phyloP scores from a whole-genome alignment of 2,888 invertebrate species.

The Sipunculus nudus region DNA sequence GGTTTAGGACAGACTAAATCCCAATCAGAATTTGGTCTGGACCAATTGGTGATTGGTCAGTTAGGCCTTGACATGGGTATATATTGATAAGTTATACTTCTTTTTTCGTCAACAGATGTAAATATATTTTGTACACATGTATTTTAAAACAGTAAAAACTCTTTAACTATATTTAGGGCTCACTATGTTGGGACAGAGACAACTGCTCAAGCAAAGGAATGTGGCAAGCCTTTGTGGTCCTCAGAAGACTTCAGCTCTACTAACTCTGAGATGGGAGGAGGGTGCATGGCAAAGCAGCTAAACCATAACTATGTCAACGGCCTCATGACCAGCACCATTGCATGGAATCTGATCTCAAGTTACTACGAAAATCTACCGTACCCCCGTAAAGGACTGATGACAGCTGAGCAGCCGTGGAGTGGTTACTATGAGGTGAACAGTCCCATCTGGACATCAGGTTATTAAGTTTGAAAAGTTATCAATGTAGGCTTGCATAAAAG shows the following conservation, averaged over 20 bases:
- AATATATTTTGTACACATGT: no score
- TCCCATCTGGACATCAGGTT: constrained; percentile 64
- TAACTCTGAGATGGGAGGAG: constrained; percentile 60
- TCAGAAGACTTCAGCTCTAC: constrained; percentile 67
- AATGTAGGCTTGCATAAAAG: no score
- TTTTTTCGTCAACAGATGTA: no score
- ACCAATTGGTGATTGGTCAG: no score
- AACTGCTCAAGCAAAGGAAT: constrained; percentile 43
- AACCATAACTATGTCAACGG: constrained; percentile 67
- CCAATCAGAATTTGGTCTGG: no score
- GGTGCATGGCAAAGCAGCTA: constrained; percentile 64
- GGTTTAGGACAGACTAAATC: no score
- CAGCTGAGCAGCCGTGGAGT: constrained; percentile 64
- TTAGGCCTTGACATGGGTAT: no score
- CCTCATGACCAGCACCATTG: constrained; percentile 64
- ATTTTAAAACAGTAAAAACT: no score
- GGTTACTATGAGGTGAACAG: constrained; percentile 59
- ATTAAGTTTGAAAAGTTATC: no score
- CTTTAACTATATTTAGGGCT: constrained; percentile 43
- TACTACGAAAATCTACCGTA: constrained; percentile 60
- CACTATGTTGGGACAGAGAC: constrained; percentile 53
- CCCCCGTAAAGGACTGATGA: constrained; percentile 60
- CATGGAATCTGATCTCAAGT: constrained; percentile 65
- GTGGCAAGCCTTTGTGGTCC: constrained; percentile 64
- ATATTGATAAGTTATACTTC: no score